phyloP scores from a whole-genome alignment of 2,888 invertebrate species.

The Spicauda simplicius region DNA sequence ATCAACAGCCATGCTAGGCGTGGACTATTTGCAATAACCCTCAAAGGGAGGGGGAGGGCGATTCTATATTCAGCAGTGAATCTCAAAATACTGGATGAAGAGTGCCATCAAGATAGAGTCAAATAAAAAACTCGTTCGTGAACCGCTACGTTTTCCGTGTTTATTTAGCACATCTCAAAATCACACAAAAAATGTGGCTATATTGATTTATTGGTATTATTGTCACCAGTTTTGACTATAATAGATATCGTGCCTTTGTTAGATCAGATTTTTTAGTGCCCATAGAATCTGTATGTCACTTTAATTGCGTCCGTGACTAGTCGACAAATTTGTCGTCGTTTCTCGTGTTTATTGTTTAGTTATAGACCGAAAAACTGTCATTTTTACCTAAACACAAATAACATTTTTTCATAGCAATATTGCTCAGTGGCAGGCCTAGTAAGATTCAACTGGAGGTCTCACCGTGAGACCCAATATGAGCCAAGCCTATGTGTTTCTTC shows the following conservation, averaged over 20 bases:
- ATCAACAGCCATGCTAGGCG: too few species aligned
- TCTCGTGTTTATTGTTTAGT: not conserved
- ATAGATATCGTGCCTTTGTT: conserved; percentile 21
- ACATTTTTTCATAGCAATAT: too few species aligned
- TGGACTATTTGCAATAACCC: too few species aligned
- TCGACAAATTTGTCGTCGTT: not conserved
- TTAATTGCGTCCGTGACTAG: conserved; percentile 27
- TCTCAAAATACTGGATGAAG: too few species aligned
- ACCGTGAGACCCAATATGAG: too few species aligned
- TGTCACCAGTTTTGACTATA: conserved; percentile 14
- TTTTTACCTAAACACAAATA: too few species aligned
- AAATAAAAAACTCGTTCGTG: not conserved
- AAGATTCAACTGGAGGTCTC: too few species aligned
- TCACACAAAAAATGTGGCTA: conserved; percentile 9
- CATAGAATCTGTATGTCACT: conserved; percentile 20
- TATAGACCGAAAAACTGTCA: too few species aligned
- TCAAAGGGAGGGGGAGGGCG: too few species aligned
- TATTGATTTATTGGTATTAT: conserved; percentile 26
- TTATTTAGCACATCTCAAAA: conserved; percentile 26
- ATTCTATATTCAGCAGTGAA: too few species aligned
- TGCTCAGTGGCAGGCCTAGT: too few species aligned
- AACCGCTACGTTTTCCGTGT: not conserved
- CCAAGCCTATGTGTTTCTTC: too few species aligned
- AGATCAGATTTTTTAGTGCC: conserved; percentile 20
- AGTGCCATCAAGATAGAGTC: not conserved